Conservation (phyloP, 2,888 invertebrate genomes). For the Agrotis segetum region DNA sequence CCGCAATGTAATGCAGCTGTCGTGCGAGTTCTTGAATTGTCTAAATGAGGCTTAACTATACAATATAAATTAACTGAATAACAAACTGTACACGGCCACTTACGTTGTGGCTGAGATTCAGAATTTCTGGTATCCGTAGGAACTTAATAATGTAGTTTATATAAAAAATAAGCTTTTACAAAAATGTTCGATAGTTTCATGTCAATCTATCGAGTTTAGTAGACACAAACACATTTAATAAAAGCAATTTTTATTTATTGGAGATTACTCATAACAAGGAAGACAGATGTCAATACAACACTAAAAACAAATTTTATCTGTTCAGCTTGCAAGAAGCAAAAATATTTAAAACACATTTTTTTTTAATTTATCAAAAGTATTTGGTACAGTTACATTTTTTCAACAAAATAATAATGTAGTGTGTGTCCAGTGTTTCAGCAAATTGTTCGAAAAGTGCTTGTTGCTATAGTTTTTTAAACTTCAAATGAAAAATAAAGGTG, state of each 20-base stretch:
- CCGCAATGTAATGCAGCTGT: no score
- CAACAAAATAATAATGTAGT: neutral
- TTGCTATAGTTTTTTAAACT: neutral
- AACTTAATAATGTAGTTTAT: neutral
- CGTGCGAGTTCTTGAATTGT: no score
- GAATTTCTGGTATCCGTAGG: neutral
- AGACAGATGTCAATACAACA: conserved; percentile 5
- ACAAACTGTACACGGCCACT: neutral
- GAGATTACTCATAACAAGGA: no score
- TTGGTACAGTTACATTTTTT: conserved; percentile 14
- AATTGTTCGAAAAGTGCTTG: neutral
- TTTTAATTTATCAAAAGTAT: neutral
- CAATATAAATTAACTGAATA: neutral
- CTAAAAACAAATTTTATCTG: neutral
- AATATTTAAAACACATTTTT: no score
- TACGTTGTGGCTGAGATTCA: neutral
- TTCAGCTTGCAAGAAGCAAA: conserved; percentile 4
- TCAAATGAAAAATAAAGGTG: neutral
- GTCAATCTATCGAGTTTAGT: neutral
- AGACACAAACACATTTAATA: neutral
- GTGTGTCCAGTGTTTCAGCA: neutral
- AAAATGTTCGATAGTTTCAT: neutral
- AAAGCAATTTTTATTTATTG: neutral
- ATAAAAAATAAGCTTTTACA: neutral
- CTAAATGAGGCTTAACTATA: neutral